Evolutionary conservation across 1,140 invertebrate species (phyloP), one percentile per base, ranked within the genome.

Genomic region (Diploscapter pachys): DNA sequence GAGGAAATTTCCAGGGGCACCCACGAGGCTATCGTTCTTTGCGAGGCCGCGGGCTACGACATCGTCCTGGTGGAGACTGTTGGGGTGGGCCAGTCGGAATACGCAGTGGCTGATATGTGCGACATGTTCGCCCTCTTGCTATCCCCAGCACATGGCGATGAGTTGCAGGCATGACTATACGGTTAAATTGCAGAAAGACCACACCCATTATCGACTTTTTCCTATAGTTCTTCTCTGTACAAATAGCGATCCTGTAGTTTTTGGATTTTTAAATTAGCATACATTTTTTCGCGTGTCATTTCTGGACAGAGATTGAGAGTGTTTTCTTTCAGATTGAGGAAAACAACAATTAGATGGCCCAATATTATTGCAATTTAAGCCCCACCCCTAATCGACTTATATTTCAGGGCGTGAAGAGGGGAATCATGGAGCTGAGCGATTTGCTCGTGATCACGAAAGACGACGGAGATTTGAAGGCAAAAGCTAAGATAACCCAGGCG

Each of bases 1-100:
- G 31, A 31, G 31, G 90, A 90, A 53, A 90, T 91, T 2, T 89
- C 90, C 13, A 81, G 89, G 69, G 88, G 87, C 62, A 90, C 90
- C 8, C 89, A 89, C 85, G 90, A 91, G 82, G 87, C 89, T 1
- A 88, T 91, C 76, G 83, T 89, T 8, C 79, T 90, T 9, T 90
- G 90, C 85, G 90, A 91, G 86, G 88, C 87, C 56, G 89, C 89
- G 56, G 89, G 89, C 3, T 91, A 88, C 85, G 87, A 91, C 82
- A 84, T 89, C 3, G 87, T 91, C 11, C 83, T 91, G 8, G 86
- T 90, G 11, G 90, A 90, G 86, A 90, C 90, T 54, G 88, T 90
- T 48, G 89, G 89, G 71, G 90, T 90, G 54, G 90, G 90, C 13
- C 90, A 90, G 82, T 89, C 89, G 48, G 90, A 90, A 82, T 88